Base-by-base conservation (phyloP, 1,140 invertebrate genomes). In the Aphidius gifuensis region DNA sequence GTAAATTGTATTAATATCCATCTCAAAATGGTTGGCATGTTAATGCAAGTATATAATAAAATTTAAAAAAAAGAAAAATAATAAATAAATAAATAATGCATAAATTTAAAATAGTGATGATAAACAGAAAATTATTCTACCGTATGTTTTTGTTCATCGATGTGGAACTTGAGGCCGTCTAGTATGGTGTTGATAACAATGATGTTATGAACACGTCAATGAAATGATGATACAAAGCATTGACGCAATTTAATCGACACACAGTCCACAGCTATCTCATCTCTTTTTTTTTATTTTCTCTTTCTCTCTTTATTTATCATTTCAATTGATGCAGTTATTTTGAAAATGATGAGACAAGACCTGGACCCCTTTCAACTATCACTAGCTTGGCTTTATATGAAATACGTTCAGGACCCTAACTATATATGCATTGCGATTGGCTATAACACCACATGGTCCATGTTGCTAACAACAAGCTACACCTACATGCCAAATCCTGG, bases 401-500 rank as follows among this genome's bases (percentile, higher is more conserved):
- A 59, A 65, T 61, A 62, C 67, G 62, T 58, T 46, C 45, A 58
- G 57, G 59, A 54, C 62, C 39, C 40, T 43, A 45, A 64, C 64
- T 65, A 42, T 56, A 49, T 49, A 6, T 11, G 6, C 5, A 21
- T 49, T 11, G 7, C 7, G 9, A 44, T 44, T 7, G 43, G 7
- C 7, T 69, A 69, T 74, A 70, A 62, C 60, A 60, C 69, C 73
- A 73, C 72, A 76, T 71, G 75, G 66, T 64, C 63, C 50, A 58
- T 65, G 68, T 68, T 57, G 68, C 68, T 68, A 75, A 75, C 23
- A 32, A 70, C 66, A 74, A 60, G 61, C 64, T 57, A 61, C 64
- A 49, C 32, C 60, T 61, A 67, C 64, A 57, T 47, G 49, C 57
- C 48, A 57, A 65, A 61, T 59, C 64, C 49, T 50, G 38, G 60